A percentile compares a stretch with the other conserved stretches of the same genome.
phyloP scores from a whole-genome alignment of 2,113 vertebrate species.

The Ictidomys tridecemlineatus region DNA sequence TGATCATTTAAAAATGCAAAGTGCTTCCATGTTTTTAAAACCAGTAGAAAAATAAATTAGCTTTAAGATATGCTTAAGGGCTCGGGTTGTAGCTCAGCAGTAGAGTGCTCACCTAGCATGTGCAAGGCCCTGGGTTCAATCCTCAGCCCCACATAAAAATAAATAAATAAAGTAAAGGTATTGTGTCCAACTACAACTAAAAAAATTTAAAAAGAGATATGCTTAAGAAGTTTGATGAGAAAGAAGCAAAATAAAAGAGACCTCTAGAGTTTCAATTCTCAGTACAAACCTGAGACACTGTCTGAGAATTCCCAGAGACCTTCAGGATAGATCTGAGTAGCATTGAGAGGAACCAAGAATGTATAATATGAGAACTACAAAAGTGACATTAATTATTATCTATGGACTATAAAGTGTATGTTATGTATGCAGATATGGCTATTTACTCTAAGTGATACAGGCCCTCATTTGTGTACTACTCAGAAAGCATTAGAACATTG shows the following conservation, averaged over 20 bases:
- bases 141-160: no score
- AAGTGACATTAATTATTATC: background rate
- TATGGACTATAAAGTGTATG: background rate
- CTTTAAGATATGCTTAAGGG: constrained; percentile 13
- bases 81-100: no score
- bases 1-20: constrained; percentile 35
- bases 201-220: background rate
- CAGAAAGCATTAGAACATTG: background rate
- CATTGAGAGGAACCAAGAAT: background rate
- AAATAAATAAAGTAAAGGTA: no score
- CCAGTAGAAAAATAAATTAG: background rate
- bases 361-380: background rate
- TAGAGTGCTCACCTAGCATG: no score
- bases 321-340: constrained; percentile 22
- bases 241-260: background rate
- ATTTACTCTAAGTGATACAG: background rate
- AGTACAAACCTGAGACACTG: background rate
- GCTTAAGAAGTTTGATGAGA: background rate
- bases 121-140: no score
- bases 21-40: background rate
- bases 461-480: background rate
- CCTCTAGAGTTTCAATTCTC: constrained; percentile 2
- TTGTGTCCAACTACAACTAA: no score
- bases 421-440: background rate
- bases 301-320: background rate